A percentile compares a stretch with the other conserved stretches of the same genome.
These are phyloP conservation scores for Glareola pratincola DNA, from an alignment of 2,113 vertebrate genomes.

Conservation along the genomic window DNA sequence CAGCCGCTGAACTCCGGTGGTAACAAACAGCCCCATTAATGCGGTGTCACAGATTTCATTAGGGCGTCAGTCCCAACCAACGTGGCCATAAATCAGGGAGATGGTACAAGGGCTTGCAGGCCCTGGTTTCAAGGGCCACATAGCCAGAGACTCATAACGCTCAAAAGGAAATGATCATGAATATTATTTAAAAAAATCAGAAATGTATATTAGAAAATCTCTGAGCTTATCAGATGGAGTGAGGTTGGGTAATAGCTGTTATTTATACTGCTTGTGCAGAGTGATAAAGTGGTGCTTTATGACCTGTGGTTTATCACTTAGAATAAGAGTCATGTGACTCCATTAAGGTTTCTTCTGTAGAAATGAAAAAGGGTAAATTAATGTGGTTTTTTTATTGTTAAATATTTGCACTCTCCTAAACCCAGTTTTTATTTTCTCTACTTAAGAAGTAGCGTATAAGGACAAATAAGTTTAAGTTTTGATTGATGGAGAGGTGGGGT, in stretches of 20 bases:
- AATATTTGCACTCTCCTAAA: conserved; percentile 72
- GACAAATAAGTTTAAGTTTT: conserved; percentile 62
- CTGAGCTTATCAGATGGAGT: conserved; percentile 70
- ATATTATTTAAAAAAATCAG: conserved; percentile 74
- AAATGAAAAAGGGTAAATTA: conserved; percentile 73
- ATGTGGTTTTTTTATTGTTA: conserved; percentile 72
- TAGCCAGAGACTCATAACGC: conserved; percentile 72
- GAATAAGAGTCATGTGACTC: conserved; percentile 74
- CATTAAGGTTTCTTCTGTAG: conserved; percentile 72
- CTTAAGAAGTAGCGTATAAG: conserved; percentile 50
- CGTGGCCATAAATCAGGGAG: conserved; percentile 82
- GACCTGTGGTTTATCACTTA: conserved; percentile 77
- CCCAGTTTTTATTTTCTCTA: conserved; percentile 67
- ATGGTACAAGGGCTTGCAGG: conserved; percentile 77
- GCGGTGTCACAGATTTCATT: conserved; percentile 80
- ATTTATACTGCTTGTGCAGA: conserved; percentile 75
- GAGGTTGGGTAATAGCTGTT: conserved; percentile 72
- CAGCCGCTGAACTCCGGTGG: conserved; percentile 68
- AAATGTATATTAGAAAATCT: conserved; percentile 73
- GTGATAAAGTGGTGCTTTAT: conserved; percentile 77
- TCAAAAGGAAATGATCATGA: conserved; percentile 68
- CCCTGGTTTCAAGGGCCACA: conserved; percentile 67
- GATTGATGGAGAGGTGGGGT: conserved; percentile 52
- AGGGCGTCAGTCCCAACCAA: conserved; percentile 73
- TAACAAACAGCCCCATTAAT: conserved; percentile 82